These are phyloP conservation scores for Andrena fulva DNA, from an alignment of 2,888 invertebrate species.

Conservation along the genomic window DNA sequence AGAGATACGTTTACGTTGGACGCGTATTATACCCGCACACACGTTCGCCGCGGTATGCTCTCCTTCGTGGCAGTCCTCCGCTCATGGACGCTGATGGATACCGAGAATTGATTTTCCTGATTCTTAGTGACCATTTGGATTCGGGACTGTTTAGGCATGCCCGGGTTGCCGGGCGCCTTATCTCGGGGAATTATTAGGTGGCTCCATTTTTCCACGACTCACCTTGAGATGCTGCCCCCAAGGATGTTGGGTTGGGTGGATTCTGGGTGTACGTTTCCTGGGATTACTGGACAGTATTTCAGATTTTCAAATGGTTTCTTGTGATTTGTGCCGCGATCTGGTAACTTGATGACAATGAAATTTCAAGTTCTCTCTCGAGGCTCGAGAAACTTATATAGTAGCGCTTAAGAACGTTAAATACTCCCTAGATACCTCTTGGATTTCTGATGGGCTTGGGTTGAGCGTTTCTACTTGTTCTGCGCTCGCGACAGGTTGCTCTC, in stretches of 20 bases:
- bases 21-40: slow-evolving; percentile 64
- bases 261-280: neutral
- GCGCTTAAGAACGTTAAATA: too few relatives aligned
- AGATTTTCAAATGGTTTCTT: too few relatives aligned
- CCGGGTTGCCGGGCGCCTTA: neutral
- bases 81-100: neutral
- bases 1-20: slow-evolving; percentile 60
- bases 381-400: neutral
- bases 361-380: neutral
- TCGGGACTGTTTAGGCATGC: neutral
- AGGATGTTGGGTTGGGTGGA: neutral
- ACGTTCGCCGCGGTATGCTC: slow-evolving; percentile 68
- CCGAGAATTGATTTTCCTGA: neutral
- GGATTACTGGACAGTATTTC: neutral
- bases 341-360: neutral
- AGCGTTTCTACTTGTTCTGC: neutral
- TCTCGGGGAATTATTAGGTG: neutral
- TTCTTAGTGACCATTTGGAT: neutral
- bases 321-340: too few relatives aligned
- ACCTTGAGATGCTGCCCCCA: neutral
- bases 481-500: neutral
- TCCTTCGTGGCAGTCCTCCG: slow-evolving; percentile 26
- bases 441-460: neutral
- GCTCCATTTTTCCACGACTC: neutral
- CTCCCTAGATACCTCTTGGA: neutral